Conservation (phyloP, 2,888 invertebrate genomes). For the Calliopum simillimum region DNA sequence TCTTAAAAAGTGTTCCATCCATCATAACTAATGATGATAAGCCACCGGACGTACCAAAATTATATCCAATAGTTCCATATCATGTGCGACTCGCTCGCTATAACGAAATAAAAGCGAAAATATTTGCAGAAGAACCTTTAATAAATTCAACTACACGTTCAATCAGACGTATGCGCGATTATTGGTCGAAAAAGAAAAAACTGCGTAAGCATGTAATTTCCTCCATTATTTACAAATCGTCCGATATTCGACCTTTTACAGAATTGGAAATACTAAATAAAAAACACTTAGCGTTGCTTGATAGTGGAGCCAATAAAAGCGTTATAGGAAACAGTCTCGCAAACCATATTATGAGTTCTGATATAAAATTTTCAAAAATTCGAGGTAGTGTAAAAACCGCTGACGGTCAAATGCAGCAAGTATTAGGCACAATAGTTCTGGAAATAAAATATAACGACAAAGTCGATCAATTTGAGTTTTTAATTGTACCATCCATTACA, state of each 20-base stretch:
- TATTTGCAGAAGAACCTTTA: too few relatives aligned
- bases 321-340: constrained; percentile 14
- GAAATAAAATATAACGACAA: neutral
- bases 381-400: neutral
- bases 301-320: constrained; percentile 15
- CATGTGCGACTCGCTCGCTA: neutral
- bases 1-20: neutral
- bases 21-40: neutral
- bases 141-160: too few relatives aligned
- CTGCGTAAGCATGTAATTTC: constrained; percentile 13
- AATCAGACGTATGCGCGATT: neutral
- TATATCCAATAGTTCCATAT: neutral
- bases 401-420: neutral
- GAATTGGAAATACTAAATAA: neutral
- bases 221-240: neutral
- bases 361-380: too few relatives aligned
- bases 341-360: too few relatives aligned
- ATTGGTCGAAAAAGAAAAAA: neutral
- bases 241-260: constrained; percentile 15
- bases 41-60: neutral
- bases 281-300: constrained; percentile 5
- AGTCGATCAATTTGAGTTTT: neutral
- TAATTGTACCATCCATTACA: neutral
- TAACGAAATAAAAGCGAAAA: too few relatives aligned
- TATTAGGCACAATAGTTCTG: neutral